Percentiles rank a stretch among this genome's conserved stretches.
phyloP scores from a whole-genome alignment of 2,888 invertebrate species.

The Drosophila macrothrix region DNA sequence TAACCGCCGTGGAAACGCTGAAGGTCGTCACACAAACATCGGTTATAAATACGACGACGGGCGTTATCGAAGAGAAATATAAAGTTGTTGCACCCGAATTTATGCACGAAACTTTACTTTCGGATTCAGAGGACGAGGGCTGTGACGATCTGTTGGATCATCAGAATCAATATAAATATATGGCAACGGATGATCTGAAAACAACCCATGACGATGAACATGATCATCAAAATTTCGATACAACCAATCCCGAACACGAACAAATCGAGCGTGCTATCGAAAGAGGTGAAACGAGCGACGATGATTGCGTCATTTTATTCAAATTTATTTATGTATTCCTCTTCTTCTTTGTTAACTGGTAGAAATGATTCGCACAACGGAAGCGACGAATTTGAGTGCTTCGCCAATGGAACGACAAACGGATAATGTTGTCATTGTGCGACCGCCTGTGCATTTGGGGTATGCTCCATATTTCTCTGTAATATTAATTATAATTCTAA shows the following conservation, averaged over 20 bases:
- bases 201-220: constrained; percentile 89
- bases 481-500: background rate
- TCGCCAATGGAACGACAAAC: constrained; percentile 82
- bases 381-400: constrained; percentile 39
- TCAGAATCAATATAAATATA: constrained; percentile 91
- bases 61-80: constrained; percentile 94
- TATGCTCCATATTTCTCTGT: constrained; percentile 82
- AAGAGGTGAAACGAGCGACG: constrained; percentile 42
- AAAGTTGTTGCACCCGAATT: constrained; percentile 98
- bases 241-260: constrained; percentile 87
- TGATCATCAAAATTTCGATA: constrained; percentile 90
- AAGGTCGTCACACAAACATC: constrained; percentile 95
- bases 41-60: constrained; percentile 87
- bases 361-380: constrained; percentile 27
- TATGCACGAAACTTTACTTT: constrained; percentile 99
- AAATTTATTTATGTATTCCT: background rate
- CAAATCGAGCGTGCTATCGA: constrained; percentile 68
- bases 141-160: constrained; percentile 88
- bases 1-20: constrained; percentile 98
- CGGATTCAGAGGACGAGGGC: constrained; percentile 99
- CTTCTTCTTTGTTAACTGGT: background rate
- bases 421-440: constrained; percentile 88
- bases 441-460: constrained; percentile 89
- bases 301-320: background rate
- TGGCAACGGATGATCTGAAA: constrained; percentile 93